A percentile compares a stretch with the other conserved stretches of the same genome.
These are phyloP conservation scores for Cygnus buccinator DNA, from an alignment of 2,113 vertebrate species.

Conservation along the genomic window DNA sequence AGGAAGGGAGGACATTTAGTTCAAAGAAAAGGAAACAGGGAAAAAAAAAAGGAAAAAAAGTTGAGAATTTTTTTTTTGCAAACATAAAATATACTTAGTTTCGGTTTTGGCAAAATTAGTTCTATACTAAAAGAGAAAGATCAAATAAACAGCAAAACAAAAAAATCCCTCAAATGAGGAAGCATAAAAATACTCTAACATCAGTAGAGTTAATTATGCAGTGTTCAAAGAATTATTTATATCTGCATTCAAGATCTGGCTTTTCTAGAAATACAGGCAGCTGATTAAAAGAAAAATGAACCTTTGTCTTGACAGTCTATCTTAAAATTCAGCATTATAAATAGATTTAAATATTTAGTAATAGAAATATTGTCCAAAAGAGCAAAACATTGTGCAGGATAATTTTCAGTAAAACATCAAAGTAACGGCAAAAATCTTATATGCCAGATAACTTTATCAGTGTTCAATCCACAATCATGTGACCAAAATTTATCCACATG, in stretches of 20 bases:
- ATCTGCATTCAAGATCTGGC: neutral
- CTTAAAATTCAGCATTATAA: neutral
- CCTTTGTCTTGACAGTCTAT: neutral
- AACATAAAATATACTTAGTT: slow-evolving; percentile 77
- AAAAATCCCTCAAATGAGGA: neutral
- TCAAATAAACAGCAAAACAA: neutral
- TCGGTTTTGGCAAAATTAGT: slow-evolving; percentile 25
- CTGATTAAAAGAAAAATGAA: neutral
- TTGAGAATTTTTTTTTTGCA: slow-evolving; percentile 75
- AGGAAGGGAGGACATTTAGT: slow-evolving; percentile 86
- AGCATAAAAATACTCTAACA: neutral
- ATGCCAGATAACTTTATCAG: neutral
- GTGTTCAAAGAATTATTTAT: neutral
- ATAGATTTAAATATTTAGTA: neutral
- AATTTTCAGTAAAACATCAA: neutral
- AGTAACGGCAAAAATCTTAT: neutral
- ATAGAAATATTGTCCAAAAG: neutral
- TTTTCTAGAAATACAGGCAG: neutral
- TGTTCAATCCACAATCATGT: neutral
- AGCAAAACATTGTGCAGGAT: neutral
- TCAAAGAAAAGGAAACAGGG: slow-evolving; percentile 79
- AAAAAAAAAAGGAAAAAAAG: slow-evolving; percentile 71
- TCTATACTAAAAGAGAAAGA: slow-evolving; percentile 1
- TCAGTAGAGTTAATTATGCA: neutral
- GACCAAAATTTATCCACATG: neutral